Conservation (phyloP, 2,888 invertebrate species). For the Agrilus cyanescens region DNA sequence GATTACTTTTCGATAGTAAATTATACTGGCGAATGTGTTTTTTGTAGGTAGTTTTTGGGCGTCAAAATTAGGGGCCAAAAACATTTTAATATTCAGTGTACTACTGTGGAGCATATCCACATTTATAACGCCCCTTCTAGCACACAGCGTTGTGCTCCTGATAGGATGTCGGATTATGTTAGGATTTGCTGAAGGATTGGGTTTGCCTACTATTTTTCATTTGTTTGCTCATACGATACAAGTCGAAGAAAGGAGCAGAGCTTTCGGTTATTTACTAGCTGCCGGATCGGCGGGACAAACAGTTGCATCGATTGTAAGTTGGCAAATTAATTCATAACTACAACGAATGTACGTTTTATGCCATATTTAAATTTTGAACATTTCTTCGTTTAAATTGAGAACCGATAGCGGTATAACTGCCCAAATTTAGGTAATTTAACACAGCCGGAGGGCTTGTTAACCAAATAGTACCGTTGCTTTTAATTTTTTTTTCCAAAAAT, state of each 20-base stretch:
- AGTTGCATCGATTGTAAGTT: conserved; percentile 53
- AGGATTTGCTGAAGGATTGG: conserved; percentile 63
- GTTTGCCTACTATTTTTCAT: conserved; percentile 63
- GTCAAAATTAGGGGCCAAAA: conserved; percentile 55
- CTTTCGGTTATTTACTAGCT: conserved; percentile 61
- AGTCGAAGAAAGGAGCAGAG: conserved; percentile 57
- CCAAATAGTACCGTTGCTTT: too few species aligned
- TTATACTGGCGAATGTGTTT: conserved; percentile 25
- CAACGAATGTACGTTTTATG: too few species aligned
- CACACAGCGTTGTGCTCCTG: conserved; percentile 51
- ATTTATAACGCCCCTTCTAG: conserved; percentile 54
- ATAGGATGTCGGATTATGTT: conserved; percentile 52
- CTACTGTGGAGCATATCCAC: conserved; percentile 63
- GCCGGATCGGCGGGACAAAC: conserved; percentile 67
- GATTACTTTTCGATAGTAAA: not conserved
- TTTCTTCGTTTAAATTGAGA: too few species aligned
- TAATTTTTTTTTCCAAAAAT: too few species aligned
- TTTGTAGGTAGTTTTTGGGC: conserved; percentile 56
- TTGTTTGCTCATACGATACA: conserved; percentile 61
- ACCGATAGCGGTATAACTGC: too few species aligned
- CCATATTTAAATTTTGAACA: too few species aligned
- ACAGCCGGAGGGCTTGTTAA: too few species aligned
- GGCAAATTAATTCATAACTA: too few species aligned
- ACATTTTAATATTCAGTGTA: conserved; percentile 54
- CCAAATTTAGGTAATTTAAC: too few species aligned